phyloP scores from a whole-genome alignment of 2,888 invertebrate genomes.

The Cryptus viduatorius region DNA sequence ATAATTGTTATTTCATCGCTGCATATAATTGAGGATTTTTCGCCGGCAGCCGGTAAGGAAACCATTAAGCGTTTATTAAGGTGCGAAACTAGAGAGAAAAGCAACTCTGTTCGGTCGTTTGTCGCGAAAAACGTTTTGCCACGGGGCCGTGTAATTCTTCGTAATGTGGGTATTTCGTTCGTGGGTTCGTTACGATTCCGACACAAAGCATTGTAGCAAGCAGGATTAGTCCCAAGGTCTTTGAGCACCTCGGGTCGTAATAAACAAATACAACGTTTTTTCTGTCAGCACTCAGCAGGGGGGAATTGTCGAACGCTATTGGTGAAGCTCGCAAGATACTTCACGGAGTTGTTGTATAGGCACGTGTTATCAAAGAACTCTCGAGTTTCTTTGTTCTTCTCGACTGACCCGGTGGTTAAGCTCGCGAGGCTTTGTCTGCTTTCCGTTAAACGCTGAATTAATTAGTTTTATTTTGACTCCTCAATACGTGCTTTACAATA shows the following conservation, averaged over 20 bases:
- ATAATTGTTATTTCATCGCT: neutral
- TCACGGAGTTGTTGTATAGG: neutral
- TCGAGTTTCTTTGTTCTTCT: slow-evolving; percentile 1
- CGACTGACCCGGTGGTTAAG: neutral
- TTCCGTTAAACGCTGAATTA: neutral
- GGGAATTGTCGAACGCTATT: neutral
- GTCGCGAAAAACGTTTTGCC: neutral
- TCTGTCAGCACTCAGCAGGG: neutral
- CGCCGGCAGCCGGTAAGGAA: neutral
- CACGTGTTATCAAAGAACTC: neutral
- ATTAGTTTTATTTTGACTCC: neutral
- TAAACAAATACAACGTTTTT: neutral
- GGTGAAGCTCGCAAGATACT: neutral
- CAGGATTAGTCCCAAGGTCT: neutral
- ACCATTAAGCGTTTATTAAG: neutral
- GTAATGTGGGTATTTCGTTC: too few relatives aligned
- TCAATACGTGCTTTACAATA: neutral
- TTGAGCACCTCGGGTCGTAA: neutral
- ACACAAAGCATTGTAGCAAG: too few relatives aligned
- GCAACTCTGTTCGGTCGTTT: neutral
- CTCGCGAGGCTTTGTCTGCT: neutral
- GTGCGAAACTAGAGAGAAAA: neutral
- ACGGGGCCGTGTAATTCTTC: neutral
- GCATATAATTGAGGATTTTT: neutral
- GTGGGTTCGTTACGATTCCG: slow-evolving; percentile 1